These are phyloP conservation scores for Hemaris fuciformis DNA, from an alignment of 2,888 invertebrate species.

Conservation along the genomic window DNA sequence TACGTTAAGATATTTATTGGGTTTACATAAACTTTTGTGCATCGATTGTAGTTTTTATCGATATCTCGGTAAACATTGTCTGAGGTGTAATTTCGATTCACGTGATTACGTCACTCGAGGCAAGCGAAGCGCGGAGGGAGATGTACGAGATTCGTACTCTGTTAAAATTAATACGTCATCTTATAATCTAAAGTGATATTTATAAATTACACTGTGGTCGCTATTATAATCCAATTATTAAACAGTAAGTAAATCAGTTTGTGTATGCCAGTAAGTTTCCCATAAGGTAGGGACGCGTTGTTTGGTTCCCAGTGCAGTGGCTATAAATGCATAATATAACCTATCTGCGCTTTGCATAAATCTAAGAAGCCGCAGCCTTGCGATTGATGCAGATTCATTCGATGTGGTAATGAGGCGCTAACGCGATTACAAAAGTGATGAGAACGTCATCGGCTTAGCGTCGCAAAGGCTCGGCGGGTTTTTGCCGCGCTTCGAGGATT, in stretches of 20 bases:
- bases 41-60: conserved; percentile 14
- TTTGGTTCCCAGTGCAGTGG: conserved; percentile 70
- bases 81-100: conserved; percentile 26
- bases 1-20: background rate
- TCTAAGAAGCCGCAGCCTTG: conserved; percentile 70
- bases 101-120: conserved; percentile 60
- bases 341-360: conserved; percentile 73
- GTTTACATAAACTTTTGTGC: background rate
- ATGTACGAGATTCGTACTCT: conserved; percentile 69
- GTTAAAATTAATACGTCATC: conserved; percentile 77
- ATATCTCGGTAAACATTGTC: conserved; percentile 11
- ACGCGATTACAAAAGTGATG: conserved; percentile 66
- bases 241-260: conserved; percentile 64
- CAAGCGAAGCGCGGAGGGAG: conserved; percentile 70
- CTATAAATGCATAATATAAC: conserved; percentile 80
- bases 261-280: conserved; percentile 33
- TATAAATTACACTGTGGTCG: conserved; percentile 46
- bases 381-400: conserved; percentile 63
- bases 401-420: conserved; percentile 58
- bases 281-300: conserved; percentile 61
- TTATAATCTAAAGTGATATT: conserved; percentile 56
- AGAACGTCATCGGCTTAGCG: conserved; percentile 60
- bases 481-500: conserved; percentile 62
- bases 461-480: conserved; percentile 46
- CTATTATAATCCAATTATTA: conserved; percentile 47